phyloP scores from a whole-genome alignment of 2,888 invertebrate species.

The Agonopterix heracliana region DNA sequence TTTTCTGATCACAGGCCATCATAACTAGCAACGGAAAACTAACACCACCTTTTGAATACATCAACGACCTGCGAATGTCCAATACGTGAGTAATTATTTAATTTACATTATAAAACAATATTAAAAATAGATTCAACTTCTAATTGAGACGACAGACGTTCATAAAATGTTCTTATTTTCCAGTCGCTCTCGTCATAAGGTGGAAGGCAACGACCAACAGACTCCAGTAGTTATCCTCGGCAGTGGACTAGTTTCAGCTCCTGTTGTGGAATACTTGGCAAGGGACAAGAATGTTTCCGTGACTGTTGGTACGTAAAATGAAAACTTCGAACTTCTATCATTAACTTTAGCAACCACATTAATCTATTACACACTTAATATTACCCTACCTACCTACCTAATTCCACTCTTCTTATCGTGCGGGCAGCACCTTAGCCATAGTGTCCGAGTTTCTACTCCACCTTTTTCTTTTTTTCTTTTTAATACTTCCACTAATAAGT shows the following conservation, averaged over 20 bases:
- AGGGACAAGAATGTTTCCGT: slow-evolving; percentile 88
- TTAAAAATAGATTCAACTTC: no score
- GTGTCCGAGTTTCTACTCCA: no score
- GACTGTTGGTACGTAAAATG: slow-evolving; percentile 78
- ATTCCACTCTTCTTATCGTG: no score
- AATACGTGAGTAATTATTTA: slow-evolving; percentile 66
- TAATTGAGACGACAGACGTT: neutral
- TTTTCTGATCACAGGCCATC: slow-evolving; percentile 81
- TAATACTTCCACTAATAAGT: no score
- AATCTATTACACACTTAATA: neutral
- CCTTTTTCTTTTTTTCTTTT: no score
- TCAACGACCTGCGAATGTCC: slow-evolving; percentile 87
- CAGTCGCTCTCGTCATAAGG: slow-evolving; percentile 83
- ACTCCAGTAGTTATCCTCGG: slow-evolving; percentile 93
- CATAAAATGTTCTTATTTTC: neutral
- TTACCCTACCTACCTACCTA: no score
- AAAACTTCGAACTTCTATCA: neutral
- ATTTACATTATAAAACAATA: neutral
- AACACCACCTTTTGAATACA: slow-evolving; percentile 96
- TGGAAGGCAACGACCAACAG: slow-evolving; percentile 78
- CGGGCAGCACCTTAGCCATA: no score
- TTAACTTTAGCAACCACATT: neutral
- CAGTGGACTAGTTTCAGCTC: slow-evolving; percentile 95
- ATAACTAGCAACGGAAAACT: slow-evolving; percentile 96
- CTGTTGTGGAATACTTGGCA: slow-evolving; percentile 95